phyloP scores from a whole-genome alignment of 1,140 invertebrate species.

The Drosophila ohnishii region DNA sequence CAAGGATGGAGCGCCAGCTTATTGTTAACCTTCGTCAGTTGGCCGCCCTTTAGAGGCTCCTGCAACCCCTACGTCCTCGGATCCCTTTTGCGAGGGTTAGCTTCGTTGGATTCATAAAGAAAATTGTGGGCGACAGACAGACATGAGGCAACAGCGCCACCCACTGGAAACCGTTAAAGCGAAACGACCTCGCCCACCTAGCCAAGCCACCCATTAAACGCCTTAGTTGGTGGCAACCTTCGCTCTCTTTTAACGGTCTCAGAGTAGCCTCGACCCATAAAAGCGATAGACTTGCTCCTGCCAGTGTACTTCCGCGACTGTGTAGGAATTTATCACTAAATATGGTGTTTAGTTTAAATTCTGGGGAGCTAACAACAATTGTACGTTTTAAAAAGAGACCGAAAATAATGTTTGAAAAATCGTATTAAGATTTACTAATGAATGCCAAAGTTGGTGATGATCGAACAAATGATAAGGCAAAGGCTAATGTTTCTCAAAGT shows the following conservation, averaged over 20 bases:
- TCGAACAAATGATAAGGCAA: too few relatives aligned
- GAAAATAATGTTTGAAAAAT: too few relatives aligned
- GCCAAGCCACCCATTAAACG: conserved; percentile 51
- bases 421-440: too few relatives aligned
- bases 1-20: conserved; percentile 46
- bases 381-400: too few relatives aligned
- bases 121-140: conserved; percentile 21
- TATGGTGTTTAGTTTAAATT: neutral
- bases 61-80: neutral
- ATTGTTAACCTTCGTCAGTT: conserved; percentile 59
- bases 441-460: too few relatives aligned
- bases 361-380: neutral
- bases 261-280: conserved; percentile 76
- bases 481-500: too few relatives aligned
- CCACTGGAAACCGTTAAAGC: conserved; percentile 22
- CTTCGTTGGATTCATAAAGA: conserved; percentile 22
- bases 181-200: conserved; percentile 62
- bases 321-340: conserved; percentile 13
- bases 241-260: conserved; percentile 55
- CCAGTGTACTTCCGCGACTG: conserved; percentile 13
- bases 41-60: conserved; percentile 19
- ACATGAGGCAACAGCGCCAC: conserved; percentile 5
- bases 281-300: conserved; percentile 45
- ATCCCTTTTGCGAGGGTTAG: conserved; percentile 1
- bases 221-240: conserved; percentile 51